phyloP scores from a whole-genome alignment of 2,113 vertebrate species.

The Physeter macrocephalus region DNA sequence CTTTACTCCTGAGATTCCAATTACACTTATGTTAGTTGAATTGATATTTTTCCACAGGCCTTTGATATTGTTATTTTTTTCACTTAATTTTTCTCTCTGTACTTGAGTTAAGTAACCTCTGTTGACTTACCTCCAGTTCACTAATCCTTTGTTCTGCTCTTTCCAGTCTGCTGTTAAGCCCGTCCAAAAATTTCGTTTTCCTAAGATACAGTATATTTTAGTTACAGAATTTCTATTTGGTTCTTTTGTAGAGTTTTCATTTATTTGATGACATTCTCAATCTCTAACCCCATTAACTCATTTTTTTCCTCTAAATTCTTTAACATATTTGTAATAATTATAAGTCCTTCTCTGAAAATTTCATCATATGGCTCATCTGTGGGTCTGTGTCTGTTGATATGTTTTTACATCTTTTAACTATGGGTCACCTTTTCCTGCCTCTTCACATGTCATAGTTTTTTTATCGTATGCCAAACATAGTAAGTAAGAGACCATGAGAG shows the following conservation, averaged over 20 bases:
- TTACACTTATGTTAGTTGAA: not conserved
- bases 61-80: not conserved
- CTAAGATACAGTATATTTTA: not conserved
- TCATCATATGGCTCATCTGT: not conserved
- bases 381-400: not conserved
- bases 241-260: not conserved
- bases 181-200: not conserved
- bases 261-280: not conserved
- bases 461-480: not conserved
- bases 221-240: not conserved
- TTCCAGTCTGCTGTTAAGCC: not conserved
- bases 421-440: not conserved
- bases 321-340: not conserved
- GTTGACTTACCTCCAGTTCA: not conserved
- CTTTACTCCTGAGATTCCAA: not conserved
- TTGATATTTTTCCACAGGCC: not conserved
- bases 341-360: not conserved
- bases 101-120: not conserved
- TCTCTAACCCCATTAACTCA: not conserved
- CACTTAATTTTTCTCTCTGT: not conserved
- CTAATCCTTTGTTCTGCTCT: not conserved
- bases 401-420: not conserved
- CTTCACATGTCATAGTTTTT: not conserved
- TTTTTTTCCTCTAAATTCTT: not conserved
- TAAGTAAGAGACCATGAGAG: not conserved